Base-by-base conservation (phyloP, 2,888 invertebrate species). In the Vesta saturnalis region DNA sequence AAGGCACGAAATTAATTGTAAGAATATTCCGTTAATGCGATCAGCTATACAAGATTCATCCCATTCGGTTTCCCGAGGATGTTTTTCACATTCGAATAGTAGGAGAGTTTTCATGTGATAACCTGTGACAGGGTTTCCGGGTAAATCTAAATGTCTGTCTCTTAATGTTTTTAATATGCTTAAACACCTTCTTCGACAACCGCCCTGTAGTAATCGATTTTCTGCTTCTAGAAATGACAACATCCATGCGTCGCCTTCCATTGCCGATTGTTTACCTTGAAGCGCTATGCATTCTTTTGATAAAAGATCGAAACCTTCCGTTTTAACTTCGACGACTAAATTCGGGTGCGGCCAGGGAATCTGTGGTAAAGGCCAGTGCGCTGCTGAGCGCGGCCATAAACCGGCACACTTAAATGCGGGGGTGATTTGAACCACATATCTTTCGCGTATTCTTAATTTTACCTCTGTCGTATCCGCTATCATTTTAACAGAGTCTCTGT, bases 201-300 rank as follows among this genome's bases (percentile, higher is more conserved):
- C 95, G 65, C 95, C 90, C 83, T 94, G 93, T 12, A 97, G 86
- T 18, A 97, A 86, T 49, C 94, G 89, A 83, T 95, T 94, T 83
- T 97, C 97, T 0, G 96, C 96, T 83, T 96, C 94, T 74, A 92
- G 88, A 85, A 97, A 96, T 71, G 92, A 93, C 79, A 97, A 86
- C 66, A 95, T 93, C 97, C 97, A 97, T 23, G 97, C 96, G 84
- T 98, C 97, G 18, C 97, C 97, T 83, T 97, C 97, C 91, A 97
- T 95, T 14, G 92, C 93, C 15, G 92, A 92, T 83, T 94, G 94
- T 82, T 94, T 94, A 54, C 93, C 93, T 82, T 93, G 93, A 78
- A 93, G 83, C 16, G 91, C 89, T 70, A 92, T 86, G 80, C 92
- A 93, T 82, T 95, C 95, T 83, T 94, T 95, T 19, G 95, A 95